phyloP scores from a whole-genome alignment of 2,888 invertebrate species.

The Rhagonycha fulva region DNA sequence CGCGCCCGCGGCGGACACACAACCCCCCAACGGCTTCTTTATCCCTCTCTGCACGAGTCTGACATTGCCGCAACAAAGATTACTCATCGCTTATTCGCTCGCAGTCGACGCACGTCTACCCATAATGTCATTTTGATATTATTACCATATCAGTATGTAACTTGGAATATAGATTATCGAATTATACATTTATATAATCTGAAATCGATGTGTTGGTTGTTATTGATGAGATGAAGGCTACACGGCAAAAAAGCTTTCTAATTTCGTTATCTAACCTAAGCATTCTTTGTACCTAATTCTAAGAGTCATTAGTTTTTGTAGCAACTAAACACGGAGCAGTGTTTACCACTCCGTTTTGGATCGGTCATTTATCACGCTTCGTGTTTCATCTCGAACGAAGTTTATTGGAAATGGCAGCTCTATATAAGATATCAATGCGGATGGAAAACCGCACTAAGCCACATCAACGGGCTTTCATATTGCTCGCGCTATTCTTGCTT shows the following conservation, averaged over 20 bases:
- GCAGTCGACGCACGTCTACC: slow-evolving; percentile 44
- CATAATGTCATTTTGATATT: slow-evolving; percentile 52
- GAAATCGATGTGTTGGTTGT: slow-evolving; percentile 37
- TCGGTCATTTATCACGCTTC: slow-evolving; percentile 39
- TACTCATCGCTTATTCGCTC: slow-evolving; percentile 39
- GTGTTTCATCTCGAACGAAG: slow-evolving; percentile 22
- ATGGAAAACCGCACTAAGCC: slow-evolving; percentile 22
- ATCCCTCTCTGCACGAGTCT: slow-evolving; percentile 33
- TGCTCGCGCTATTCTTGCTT: slow-evolving; percentile 7
- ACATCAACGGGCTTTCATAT: slow-evolving; percentile 27
- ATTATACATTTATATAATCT: slow-evolving; percentile 44
- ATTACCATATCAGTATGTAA: slow-evolving; percentile 52
- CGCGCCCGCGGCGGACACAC: slow-evolving; percentile 39
- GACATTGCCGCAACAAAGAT: slow-evolving; percentile 40
- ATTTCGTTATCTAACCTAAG: neutral
- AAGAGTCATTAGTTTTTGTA: slow-evolving; percentile 34
- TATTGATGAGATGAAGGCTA: slow-evolving; percentile 16
- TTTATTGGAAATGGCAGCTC: slow-evolving; percentile 29
- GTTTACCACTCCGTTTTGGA: slow-evolving; percentile 34
- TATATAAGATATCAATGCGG: slow-evolving; percentile 25
- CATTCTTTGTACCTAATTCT: slow-evolving; percentile 2
- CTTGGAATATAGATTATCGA: slow-evolving; percentile 51
- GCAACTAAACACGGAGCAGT: slow-evolving; percentile 33
- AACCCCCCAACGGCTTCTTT: slow-evolving; percentile 36
- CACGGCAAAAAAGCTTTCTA: neutral